A percentile compares a stretch with the other conserved stretches of the same genome.
Evolutionary conservation across 2,888 invertebrate species (phyloP).

Genomic region (Caenorhabditis imperialis): DNA sequence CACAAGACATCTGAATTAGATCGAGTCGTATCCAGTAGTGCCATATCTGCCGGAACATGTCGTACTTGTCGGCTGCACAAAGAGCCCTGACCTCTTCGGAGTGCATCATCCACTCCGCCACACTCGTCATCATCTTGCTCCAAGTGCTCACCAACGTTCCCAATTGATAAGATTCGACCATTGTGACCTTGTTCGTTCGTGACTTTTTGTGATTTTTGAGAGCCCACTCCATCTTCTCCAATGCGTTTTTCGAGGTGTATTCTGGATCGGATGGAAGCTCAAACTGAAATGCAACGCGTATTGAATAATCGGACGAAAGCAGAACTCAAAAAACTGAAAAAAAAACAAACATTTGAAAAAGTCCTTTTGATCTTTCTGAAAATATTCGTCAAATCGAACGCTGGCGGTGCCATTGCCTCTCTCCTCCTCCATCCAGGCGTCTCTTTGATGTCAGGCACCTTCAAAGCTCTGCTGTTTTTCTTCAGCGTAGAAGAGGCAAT

Average conservation of each 20-base stretch:
- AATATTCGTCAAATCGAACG: constrained; percentile 3
- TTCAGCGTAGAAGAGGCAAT: neutral
- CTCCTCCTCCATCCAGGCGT: neutral
- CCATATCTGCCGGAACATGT: neutral
- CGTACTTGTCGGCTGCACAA: constrained; percentile 2
- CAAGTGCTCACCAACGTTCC: neutral
- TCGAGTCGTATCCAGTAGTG: neutral
- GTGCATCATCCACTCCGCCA: constrained; percentile 11
- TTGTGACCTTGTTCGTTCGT: neutral
- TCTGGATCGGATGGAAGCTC: neutral
- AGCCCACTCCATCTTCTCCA: neutral
- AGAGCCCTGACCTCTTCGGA: neutral
- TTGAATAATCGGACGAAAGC: no score
- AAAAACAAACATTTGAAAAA: neutral
- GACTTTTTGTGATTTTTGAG: neutral
- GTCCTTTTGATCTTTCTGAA: constrained; percentile 1
- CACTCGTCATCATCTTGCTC: neutral
- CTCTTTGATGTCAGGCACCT: neutral
- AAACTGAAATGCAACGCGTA: neutral
- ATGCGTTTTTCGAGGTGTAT: neutral
- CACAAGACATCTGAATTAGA: neutral
- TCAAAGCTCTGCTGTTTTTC: neutral
- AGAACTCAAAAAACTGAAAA: no score
- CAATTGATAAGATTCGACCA: neutral
- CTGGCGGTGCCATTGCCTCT: neutral